Conservation (phyloP, 2,797 vertebrate species). For the Enteromius unitaeniatus region DNA sequence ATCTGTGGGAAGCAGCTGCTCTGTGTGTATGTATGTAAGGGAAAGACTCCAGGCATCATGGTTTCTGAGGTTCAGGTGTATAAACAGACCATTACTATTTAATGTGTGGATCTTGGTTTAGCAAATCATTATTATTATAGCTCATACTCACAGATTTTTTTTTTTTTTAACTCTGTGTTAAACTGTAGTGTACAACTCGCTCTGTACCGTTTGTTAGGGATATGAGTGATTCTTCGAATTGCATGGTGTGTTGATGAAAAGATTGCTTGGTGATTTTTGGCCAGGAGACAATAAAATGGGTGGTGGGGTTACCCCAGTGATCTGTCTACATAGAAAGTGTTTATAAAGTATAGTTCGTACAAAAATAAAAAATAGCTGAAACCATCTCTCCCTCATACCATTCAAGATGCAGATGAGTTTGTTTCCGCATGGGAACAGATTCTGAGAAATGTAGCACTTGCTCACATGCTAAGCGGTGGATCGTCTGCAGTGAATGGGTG, state of each 20-base stretch:
- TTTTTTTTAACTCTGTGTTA: background rate
- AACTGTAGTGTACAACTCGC: background rate
- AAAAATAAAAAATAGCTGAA: background rate
- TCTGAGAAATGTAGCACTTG: background rate
- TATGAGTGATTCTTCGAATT: background rate
- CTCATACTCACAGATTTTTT: background rate
- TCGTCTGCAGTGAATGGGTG: background rate
- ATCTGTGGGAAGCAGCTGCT: background rate
- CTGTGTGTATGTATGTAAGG: constrained; percentile 10
- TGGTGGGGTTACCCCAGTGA: background rate
- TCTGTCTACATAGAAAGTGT: background rate
- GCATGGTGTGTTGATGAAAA: background rate
- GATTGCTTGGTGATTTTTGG: background rate
- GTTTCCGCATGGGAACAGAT: background rate
- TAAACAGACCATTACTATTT: constrained; percentile 10
- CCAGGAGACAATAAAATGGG: background rate
- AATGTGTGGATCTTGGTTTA: constrained; percentile 3
- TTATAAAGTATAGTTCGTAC: background rate
- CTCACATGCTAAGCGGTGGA: background rate
- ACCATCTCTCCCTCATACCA: background rate
- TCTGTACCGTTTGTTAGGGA: background rate
- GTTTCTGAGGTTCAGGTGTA: background rate
- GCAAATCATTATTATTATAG: background rate
- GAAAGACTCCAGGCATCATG: background rate
- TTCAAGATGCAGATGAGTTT: background rate